phyloP scores from a whole-genome alignment of 2,888 invertebrate genomes.

The Drosophila birchii region DNA sequence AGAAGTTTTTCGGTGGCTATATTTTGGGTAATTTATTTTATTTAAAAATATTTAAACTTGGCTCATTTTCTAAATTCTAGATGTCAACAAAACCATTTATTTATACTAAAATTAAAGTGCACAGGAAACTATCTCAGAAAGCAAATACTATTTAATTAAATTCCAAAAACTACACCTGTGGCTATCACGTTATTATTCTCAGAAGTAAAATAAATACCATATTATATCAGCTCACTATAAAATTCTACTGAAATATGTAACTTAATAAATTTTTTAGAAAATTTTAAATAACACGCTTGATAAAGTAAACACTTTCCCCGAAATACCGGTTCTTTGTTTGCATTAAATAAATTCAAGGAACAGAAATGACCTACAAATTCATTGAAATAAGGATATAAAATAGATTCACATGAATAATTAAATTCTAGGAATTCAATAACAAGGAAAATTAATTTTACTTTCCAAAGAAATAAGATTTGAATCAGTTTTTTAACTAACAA shows the following conservation, averaged over 20 bases:
- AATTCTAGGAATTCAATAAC: not conserved
- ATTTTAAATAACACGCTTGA: not conserved
- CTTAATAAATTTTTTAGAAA: not conserved
- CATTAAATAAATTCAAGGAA: not conserved
- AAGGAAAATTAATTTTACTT: not conserved
- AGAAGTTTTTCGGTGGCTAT: not conserved
- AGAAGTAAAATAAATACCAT: not conserved
- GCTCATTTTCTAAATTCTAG: not conserved
- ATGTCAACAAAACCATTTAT: not conserved
- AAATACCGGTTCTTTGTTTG: not conserved
- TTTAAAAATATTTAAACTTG: not conserved
- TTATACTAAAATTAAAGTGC: no score
- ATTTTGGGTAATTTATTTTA: not conserved
- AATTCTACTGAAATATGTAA: not conserved
- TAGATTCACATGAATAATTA: not conserved
- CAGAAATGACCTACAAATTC: not conserved
- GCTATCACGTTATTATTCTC: not conserved
- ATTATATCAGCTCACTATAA: not conserved
- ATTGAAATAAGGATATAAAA: not conserved
- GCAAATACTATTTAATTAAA: not conserved
- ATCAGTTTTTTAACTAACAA: not conserved
- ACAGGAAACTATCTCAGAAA: no score
- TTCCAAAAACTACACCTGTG: not conserved
- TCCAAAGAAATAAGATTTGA: not conserved
- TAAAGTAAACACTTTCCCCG: not conserved